Evolutionary conservation across 53 echinoderm and acorn worm genomes (phyloP).

Genomic region (Arbacia lixula): DNA sequence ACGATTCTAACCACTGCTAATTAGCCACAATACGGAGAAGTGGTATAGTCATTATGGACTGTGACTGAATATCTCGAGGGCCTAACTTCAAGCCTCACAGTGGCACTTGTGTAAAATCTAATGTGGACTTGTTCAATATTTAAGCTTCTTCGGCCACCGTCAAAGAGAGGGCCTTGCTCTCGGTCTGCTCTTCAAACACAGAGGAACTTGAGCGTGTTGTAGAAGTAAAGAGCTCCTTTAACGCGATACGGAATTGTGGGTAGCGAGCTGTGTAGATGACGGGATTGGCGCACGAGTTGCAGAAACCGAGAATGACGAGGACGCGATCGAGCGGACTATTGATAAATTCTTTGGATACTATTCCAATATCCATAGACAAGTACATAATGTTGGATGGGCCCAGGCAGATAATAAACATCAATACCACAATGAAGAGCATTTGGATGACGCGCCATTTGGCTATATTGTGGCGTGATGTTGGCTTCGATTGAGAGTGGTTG

Average conservation of each 20-base stretch:
- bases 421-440: conserved; percentile 19
- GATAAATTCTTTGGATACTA: neutral
- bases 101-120: too few species aligned
- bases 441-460: conserved; percentile 25
- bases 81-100: too few species aligned
- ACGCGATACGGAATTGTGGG: conserved; percentile 14
- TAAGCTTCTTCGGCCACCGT: too few species aligned
- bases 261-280: conserved; percentile 6
- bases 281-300: conserved; percentile 23
- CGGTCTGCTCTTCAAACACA: too few species aligned
- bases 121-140: too few species aligned
- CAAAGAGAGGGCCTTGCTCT: too few species aligned
- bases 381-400: conserved; percentile 1
- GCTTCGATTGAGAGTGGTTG: neutral
- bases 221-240: neutral
- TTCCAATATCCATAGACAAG: neutral
- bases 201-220: too few species aligned
- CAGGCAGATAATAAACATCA: conserved; percentile 22
- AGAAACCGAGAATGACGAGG: conserved; percentile 15
- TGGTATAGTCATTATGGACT: too few species aligned
- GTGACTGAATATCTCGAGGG: too few species aligned
- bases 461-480: neutral
- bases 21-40: too few species aligned
- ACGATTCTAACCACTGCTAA: too few species aligned
- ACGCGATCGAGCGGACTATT: conserved; percentile 20